Base-by-base conservation (phyloP, 2,797 vertebrate species). In the Girardinus metallicus region DNA sequence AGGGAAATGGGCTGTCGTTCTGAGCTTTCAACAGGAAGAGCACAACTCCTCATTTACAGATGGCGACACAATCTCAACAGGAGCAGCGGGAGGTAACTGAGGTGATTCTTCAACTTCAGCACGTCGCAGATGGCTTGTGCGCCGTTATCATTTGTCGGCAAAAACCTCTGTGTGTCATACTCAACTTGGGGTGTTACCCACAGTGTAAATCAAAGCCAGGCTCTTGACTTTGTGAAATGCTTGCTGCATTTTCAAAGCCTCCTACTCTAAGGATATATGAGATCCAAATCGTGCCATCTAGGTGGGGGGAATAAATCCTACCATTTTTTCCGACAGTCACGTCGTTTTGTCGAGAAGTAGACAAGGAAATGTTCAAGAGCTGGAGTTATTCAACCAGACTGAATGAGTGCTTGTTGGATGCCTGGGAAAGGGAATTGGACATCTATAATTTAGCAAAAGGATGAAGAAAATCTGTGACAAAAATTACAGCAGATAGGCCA, bases 401-500 rank as follows among this genome's bases (percentile, higher is more conserved):
- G 92, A 92, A 84, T 86, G 84, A 90, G 90, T 86, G 92, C 91
- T 92, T 93, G 86, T 87, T 88, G 85, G 91, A 92, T 23, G 88
- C 85, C 82, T 78, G 39, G 85, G 78, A 76, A 74, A 83, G 85
- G 87, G 89, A 89, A 84, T 75, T 85, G 86, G 85, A 75, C 92
- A 95, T 95, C 88, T 92, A 95, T 95, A 95, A 95, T 95, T 95
- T 89, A 95, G 90, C 81, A 88, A 93, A 93, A 89, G 90, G 91
- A 92, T 86, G 91, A 86, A 86, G 90, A 91, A 93, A 93, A 92
- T 93, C 89, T 86, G 93, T 92, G 93, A 92, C 89, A 93, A 90
- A 95, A 94, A 95, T 93, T 94, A 95, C 93, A 92, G 89, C 92
- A 89, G 94, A 93, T 93, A 94, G 93, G 82, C 85, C 75, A 87